These are phyloP conservation scores for Porites rus DNA, from an alignment of 92 coral and sea anemone species.

Conservation along the genomic window DNA sequence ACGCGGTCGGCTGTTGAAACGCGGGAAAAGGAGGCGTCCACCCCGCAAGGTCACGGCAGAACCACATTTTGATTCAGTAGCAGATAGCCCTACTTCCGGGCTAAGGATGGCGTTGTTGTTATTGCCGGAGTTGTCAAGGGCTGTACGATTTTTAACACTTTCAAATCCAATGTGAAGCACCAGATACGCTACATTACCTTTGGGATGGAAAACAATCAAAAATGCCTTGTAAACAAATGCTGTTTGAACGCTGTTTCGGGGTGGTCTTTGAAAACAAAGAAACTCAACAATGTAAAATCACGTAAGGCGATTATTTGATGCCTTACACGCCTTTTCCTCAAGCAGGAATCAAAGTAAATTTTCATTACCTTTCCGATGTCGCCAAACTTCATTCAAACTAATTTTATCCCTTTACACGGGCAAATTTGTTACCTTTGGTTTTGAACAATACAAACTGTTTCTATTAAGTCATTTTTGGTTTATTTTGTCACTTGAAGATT, in stretches of 20 bases:
- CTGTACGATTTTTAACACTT: constrained; percentile 53
- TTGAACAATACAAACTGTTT: too few species aligned
- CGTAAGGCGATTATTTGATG: too few species aligned
- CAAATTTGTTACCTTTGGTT: too few species aligned
- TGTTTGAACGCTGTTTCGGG: background rate
- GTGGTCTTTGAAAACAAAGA: background rate
- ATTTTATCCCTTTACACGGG: too few species aligned
- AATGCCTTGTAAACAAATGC: background rate
- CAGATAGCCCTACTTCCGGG: constrained; percentile 63
- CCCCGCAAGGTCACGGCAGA: constrained; percentile 83
- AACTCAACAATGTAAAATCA: too few species aligned
- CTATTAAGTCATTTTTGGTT: too few species aligned
- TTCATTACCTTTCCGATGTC: too few species aligned
- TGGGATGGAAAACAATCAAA: background rate
- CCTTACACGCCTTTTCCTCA: too few species aligned
- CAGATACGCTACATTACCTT: constrained; percentile 82
- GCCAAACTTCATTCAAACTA: too few species aligned
- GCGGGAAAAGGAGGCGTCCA: constrained; percentile 79
- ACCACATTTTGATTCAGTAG: constrained; percentile 84
- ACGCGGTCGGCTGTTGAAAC: constrained; percentile 77
- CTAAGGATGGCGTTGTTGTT: constrained; percentile 77
- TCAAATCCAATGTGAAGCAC: constrained; percentile 88
- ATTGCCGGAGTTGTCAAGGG: constrained; percentile 84
- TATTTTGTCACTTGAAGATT: too few species aligned
- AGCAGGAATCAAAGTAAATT: too few species aligned